Percentiles rank a stretch among this genome's conserved stretches.
Conservation (phyloP, 92 coral and sea anemone species). For the Paramuricea clavata region DNA sequence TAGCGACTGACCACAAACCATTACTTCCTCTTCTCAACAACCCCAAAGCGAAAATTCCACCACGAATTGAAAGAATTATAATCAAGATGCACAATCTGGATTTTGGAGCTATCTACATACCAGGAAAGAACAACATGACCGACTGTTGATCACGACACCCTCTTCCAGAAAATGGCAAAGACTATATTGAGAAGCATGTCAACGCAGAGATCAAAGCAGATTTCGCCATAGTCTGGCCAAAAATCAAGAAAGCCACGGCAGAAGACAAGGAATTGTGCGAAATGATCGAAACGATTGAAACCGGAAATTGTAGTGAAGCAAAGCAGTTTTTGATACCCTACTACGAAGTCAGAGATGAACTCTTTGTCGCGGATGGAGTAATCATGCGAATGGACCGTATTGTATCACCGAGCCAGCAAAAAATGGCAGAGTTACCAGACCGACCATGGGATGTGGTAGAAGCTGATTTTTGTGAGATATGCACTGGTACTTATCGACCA, state of each 20-base stretch:
- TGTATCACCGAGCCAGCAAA: conserved; percentile 28
- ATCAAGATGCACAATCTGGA: conserved; percentile 19
- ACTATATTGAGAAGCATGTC: conserved; percentile 13
- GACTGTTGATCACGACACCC: conserved; percentile 50
- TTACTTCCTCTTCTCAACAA: conserved; percentile 17
- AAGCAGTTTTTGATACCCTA: conserved; percentile 51
- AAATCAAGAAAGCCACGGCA: conserved; percentile 23
- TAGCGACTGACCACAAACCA: conserved; percentile 56
- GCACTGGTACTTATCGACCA: conserved; percentile 62
- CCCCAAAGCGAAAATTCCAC: conserved; percentile 56
- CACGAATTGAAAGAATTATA: background rate
- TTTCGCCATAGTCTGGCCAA: conserved; percentile 10
- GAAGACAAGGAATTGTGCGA: conserved; percentile 22
- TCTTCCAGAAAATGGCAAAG: background rate
- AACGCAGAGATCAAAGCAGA: conserved; percentile 8
- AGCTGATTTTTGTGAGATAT: background rate
- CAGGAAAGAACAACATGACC: conserved; percentile 25
- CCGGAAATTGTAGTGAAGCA: conserved; percentile 45
- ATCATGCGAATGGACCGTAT: conserved; percentile 55
- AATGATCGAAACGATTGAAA: conserved; percentile 31
- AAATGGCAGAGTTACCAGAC: background rate
- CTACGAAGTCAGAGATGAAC: conserved; percentile 50
- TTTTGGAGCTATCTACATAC: conserved; percentile 32
- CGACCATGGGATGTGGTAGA: background rate
- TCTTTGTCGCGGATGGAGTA: conserved; percentile 53